Percentiles rank a stretch among this genome's conserved stretches.
Evolutionary conservation across 1,140 invertebrate species (phyloP).

Genomic region (Drosophila yakuba): DNA sequence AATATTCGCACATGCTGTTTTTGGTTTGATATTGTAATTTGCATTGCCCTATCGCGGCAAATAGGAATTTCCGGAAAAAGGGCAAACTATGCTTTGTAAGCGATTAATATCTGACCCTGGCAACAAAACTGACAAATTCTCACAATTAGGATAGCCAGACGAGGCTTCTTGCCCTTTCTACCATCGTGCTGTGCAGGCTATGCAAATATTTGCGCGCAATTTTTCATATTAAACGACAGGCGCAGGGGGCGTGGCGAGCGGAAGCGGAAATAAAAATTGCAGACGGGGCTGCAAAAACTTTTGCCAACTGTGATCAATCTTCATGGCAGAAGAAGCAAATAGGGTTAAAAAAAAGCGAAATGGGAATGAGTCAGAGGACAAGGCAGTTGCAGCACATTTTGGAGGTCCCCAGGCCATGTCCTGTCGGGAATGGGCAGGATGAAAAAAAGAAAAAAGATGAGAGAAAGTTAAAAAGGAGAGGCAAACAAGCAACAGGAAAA

Average conservation of each 20-base stretch:
- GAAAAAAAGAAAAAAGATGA: slow-evolving; percentile 2
- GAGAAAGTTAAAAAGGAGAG: slow-evolving; percentile 10
- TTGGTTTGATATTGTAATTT: background rate
- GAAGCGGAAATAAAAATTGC: slow-evolving; percentile 74
- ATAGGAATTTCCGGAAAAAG: background rate
- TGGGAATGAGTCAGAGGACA: slow-evolving; percentile 10
- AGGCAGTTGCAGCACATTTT: slow-evolving; percentile 68
- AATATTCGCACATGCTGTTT: slow-evolving; percentile 7
- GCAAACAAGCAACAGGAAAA: slow-evolving; percentile 29
- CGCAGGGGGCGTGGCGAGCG: background rate
- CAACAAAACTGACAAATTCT: slow-evolving; percentile 74
- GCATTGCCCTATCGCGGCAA: background rate
- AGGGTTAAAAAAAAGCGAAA: background rate
- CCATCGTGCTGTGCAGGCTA: slow-evolving; percentile 33
- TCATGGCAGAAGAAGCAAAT: slow-evolving; percentile 39
- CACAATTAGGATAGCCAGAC: slow-evolving; percentile 58
- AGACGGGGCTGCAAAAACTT: slow-evolving; percentile 62
- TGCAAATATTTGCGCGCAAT: slow-evolving; percentile 76
- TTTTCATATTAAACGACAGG: slow-evolving; percentile 79
- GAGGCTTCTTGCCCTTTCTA: slow-evolving; percentile 7
- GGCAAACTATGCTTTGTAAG: background rate
- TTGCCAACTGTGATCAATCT: slow-evolving; percentile 77
- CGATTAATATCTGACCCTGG: slow-evolving; percentile 66
- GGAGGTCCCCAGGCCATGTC: slow-evolving; percentile 57
- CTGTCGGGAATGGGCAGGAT: slow-evolving; percentile 11